Base-by-base conservation (phyloP, 2,113 vertebrate species). In the Calypte anna region DNA sequence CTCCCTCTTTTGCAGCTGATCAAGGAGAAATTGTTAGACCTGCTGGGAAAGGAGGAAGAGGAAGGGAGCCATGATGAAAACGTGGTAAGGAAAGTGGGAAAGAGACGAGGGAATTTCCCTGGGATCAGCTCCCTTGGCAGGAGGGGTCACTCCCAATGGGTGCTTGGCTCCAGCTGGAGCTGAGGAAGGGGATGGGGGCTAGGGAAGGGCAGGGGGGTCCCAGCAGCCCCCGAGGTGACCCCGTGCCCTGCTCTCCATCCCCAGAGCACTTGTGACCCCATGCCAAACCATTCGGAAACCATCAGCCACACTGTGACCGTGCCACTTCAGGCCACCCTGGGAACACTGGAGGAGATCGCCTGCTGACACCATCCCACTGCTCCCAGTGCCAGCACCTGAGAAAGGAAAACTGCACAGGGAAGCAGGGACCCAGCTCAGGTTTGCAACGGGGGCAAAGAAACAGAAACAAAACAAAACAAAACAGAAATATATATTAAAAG, bases 241-340 rank as follows among this genome's bases (percentile, higher is more conserved):
- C 68, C 46, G 25, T 72, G 21, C 30, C 55, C 24, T 14, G 12
- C 80, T 91, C 43, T 83, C 57, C 63, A 1, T 48, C 61, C 27
- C 2, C 98, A 99, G 99, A 99, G 99, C 97, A 98, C 99, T 80
- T 99, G 99, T 63, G 99, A 99, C 95, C 98, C 99, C 4, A 98
- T 99, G 97, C 98, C 98, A 55, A 99, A 99, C 96, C 99, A 99
- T 96, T 99, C 99, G 0, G 99, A 99, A 98, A 98, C 98, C 96
- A 99, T 99, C 98, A 99, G 99, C 98, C 99, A 99, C 99, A 99
- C 99, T 77, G 99, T 99, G 98, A 99, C 97, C 1, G 98, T 99
- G 95, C 99, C 99, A 33, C 97, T 99, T 96, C 99, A 99, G 98
- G 99, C 99, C 3, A 98, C 99, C 22, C 98, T 99, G 95, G 99